Evolutionary conservation across 1,140 invertebrate species (phyloP).

Genomic region (Bombus haemorrhoidalis): DNA sequence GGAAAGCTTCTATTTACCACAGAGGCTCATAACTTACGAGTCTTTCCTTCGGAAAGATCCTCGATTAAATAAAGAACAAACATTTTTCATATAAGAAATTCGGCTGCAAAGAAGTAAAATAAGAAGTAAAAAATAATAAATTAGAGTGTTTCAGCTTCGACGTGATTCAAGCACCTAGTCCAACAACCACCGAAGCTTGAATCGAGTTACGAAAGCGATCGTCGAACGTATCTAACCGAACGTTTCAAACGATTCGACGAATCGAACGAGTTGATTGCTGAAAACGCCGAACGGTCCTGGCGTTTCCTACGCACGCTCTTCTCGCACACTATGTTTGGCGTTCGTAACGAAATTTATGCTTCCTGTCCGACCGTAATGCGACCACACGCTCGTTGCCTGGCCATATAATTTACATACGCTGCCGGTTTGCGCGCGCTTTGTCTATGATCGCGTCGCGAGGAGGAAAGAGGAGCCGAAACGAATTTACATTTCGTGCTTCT

Average conservation of each 20-base stretch:
- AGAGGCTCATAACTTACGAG: no score
- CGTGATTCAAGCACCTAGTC: background rate
- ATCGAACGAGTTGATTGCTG: conserved; percentile 4
- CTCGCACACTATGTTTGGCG: conserved; percentile 74
- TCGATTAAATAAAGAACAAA: no score
- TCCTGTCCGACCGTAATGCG: conserved; percentile 70
- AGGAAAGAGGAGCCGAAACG: conserved; percentile 35
- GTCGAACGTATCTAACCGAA: background rate
- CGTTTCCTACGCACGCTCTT: conserved; percentile 48
- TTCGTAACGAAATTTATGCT: conserved; percentile 79
- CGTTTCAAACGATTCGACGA: background rate
- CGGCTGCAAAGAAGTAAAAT: background rate
- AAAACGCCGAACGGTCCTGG: conserved; percentile 16
- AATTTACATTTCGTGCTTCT: conserved; percentile 14
- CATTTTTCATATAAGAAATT: background rate
- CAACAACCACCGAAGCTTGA: background rate
- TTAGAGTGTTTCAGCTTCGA: background rate
- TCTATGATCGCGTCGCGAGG: conserved; percentile 27
- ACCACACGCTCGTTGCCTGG: conserved; percentile 39
- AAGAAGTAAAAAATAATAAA: no score
- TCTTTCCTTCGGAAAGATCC: no score
- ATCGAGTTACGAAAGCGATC: background rate
- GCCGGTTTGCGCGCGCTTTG: conserved; percentile 24
- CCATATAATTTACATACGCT: conserved; percentile 58
- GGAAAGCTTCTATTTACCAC: no score